phyloP scores from a whole-genome alignment of 2,888 invertebrate species.

The Yponomeuta plumbellus region DNA sequence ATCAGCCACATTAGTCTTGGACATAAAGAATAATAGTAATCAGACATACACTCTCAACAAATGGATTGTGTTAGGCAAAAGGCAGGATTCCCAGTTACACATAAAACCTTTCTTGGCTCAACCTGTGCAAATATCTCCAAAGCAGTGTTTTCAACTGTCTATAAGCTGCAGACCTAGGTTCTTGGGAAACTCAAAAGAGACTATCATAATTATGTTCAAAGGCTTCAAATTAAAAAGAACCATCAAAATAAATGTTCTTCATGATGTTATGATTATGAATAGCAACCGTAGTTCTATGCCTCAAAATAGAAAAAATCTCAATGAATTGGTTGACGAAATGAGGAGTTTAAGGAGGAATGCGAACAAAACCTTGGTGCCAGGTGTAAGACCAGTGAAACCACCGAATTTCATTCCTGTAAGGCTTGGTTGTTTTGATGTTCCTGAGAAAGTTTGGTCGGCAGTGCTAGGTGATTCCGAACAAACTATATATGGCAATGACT shows the following conservation, averaged over 20 bases:
- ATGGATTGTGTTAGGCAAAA: constrained; percentile 70
- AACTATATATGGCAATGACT: constrained; percentile 47
- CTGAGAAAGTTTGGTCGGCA: constrained; percentile 62
- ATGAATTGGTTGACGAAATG: constrained; percentile 25
- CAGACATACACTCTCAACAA: constrained; percentile 59
- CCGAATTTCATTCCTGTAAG: constrained; percentile 78
- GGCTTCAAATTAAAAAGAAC: constrained; percentile 78
- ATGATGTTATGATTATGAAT: constrained; percentile 26
- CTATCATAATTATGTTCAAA: constrained; percentile 77
- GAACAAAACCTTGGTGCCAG: constrained; percentile 52
- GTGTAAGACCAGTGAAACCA: constrained; percentile 65
- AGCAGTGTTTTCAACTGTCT: constrained; percentile 52
- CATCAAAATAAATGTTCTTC: constrained; percentile 71
- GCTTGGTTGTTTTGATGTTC: constrained; percentile 64
- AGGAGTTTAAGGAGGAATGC: constrained; percentile 6
- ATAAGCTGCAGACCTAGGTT: constrained; percentile 76
- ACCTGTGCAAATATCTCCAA: constrained; percentile 52
- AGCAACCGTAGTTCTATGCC: neutral
- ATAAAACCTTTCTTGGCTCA: constrained; percentile 54
- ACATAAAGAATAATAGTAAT: constrained; percentile 62
- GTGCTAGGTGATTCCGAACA: constrained; percentile 56
- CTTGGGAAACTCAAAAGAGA: constrained; percentile 78
- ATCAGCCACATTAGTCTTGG: constrained; percentile 35
- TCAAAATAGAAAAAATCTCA: constrained; percentile 24
- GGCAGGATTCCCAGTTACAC: constrained; percentile 69